Base-by-base conservation (phyloP, 2,113 vertebrate genomes). In the Orthonyx spaldingii region DNA sequence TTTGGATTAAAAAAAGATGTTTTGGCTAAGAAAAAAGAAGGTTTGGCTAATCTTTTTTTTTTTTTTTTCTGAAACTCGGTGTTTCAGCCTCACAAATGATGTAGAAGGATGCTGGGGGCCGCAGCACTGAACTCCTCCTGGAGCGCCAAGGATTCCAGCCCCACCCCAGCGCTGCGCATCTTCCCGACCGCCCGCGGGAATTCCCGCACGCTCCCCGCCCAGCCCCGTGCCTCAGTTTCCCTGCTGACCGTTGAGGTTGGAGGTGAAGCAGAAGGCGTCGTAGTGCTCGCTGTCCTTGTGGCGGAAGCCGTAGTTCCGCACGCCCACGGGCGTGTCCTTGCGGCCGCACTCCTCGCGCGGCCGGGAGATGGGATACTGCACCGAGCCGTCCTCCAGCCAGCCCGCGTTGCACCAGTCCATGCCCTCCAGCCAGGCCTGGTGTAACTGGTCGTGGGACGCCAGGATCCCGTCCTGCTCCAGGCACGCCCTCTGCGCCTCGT, bases 401-500 rank as follows among this genome's bases (percentile, higher is more conserved):
- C 99, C 99, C 0, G 99, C 99, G 27, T 99, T 99, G 97, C 99
- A 99, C 99, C 99, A 99, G 94, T 99, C 99, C 91, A 99, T 95
- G 3, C 99, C 99, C 5, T 99, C 98, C 84, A 98, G 97, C 99
- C 99, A 99, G 41, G 99, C 99, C 90, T 98, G 98, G 87, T 99
- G 99, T 60, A 99, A 85, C 87, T 99, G 99, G 19, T 98, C 98
- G 14, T 99, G 99, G 0, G 99, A 99, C 6, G 99, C 99, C 97
- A 99, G 96, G 93, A 99, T 99, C 47, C 98, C 99, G 0, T 99
- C 99, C 97, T 99, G 99, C 87, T 98, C 97, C 39, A 96, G 97
- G 86, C 99, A 99, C 1, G 98, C 98, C 13, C 97, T 98, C 95
- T 99, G 98, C 0, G 98, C 99, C 78, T 99, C 98, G 14, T 95